Conservation (phyloP, 2,888 invertebrate genomes). For the Thera obeliscata region DNA sequence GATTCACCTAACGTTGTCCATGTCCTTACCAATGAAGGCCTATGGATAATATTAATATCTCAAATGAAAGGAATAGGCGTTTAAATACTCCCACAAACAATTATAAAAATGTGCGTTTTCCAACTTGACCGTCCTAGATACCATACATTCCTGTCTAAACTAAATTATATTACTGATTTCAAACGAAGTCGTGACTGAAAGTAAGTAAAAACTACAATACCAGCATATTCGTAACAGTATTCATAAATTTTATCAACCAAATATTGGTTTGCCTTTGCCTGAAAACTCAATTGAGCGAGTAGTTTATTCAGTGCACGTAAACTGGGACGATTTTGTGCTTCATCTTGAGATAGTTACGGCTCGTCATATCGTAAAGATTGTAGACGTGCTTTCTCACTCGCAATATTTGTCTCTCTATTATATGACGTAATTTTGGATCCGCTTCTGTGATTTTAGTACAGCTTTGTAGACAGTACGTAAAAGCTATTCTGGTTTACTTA, state of each 20-base stretch:
- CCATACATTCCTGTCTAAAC: too few species aligned
- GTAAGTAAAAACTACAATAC: constrained; percentile 3
- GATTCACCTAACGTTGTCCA: too few species aligned
- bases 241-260: constrained; percentile 26
- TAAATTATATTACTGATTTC: too few species aligned
- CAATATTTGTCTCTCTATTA: constrained; percentile 26
- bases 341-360: constrained; percentile 47
- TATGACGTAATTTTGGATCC: constrained; percentile 20
- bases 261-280: constrained; percentile 15
- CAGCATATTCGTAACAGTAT: constrained; percentile 10
- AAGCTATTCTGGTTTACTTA: neutral
- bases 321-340: constrained; percentile 12
- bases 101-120: too few species aligned
- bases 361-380: constrained; percentile 55
- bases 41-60: too few species aligned
- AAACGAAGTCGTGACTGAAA: neutral
- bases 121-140: too few species aligned
- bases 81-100: too few species aligned
- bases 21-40: too few species aligned
- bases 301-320: constrained; percentile 29
- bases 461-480: constrained; percentile 5
- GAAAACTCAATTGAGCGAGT: constrained; percentile 24
- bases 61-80: too few species aligned
- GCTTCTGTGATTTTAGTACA: constrained; percentile 16
- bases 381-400: constrained; percentile 36